Evolutionary conservation across 2,113 vertebrate genomes (phyloP), one percentile per base, ranked within the genome.

Genomic region (Calyptomena viridis): DNA sequence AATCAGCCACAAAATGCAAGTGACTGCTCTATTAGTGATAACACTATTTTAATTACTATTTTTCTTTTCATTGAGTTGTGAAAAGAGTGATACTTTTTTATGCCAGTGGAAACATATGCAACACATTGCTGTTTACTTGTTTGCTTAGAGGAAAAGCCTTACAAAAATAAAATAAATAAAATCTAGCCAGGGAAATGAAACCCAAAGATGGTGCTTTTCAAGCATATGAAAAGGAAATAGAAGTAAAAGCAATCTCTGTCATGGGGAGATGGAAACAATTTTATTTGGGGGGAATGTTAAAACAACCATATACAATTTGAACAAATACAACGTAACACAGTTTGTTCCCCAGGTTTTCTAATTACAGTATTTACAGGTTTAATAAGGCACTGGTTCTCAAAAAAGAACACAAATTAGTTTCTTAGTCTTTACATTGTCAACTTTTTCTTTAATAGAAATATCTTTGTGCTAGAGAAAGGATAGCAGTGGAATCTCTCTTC

Each of bases 301-400:
- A 97, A 97, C 97, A 98, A 95, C 97, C 95, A 97, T 97, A 97
- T 97, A 98, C 97, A 98, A 95, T 96, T 95, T 97, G 95, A 98
- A 97, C 97, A 98, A 97, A 96, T 97, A 97, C 94, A 97, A 96
- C 3, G 7, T 77, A 97, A 94, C 72, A 92, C 55, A 75, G 79
- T 93, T 97, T 98, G 96, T 96, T 97, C 96, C 97, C 94, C 96
- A 86, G 67, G 81, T 94, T 95, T 97, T 97, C 98, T 97, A 98
- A 96, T 98, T 98, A 98, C 96, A 98, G 80, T 98, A 98, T 98
- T 94, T 98, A 98, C 98, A 98, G 89, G 87, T 97, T 97, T 97
- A 96, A 96, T 98, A 98, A 99, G 98, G 98, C 98, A 99, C 98
- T 98, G 97, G 97, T 98, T 97, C 97, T 97, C 97, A 93, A 84